Base-by-base conservation (phyloP, 2,888 invertebrate genomes). In the Harmothoe impar region DNA sequence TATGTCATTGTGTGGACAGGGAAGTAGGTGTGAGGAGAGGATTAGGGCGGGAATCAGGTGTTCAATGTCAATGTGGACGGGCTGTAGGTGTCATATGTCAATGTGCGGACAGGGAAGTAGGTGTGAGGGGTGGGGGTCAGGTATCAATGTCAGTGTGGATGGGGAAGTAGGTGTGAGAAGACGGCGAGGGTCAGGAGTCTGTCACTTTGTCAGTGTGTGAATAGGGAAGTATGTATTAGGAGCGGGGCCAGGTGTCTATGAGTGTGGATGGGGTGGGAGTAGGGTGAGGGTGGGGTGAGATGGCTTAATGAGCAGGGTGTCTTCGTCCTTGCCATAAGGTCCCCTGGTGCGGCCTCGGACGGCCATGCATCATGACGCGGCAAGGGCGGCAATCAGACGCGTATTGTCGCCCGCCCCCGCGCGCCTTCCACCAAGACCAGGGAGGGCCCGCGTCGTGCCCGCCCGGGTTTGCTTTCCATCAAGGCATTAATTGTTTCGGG, bases 401-500 rank as follows among this genome's bases (percentile, higher is more conserved):
- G 17, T 81, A 43, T 81, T 81, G 81, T 33, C 81, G 33, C 43
- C 81, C 81, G 81, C n/a, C 43, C 35, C 81, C 81, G 77, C 77
- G 29, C 29, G 35, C 23, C 81, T 15, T 35, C 81, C 81, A 23
- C 17, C 0, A 81, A 12, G 81, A 23, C 33, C 81, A 25, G 23
- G 81, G 23, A 20, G 81, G 35, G 33, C 81, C 81, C 35, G 35
- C 81, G 10, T 20, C 43, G 23, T 23, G 81, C 43, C 43, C 81
- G 3, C 35, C 35, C 33, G 81, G 81, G 81, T 43, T 33, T 81
- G 81, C 81, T 81, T 72, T 72, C 81, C 81, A 81, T 81, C 81
- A 81, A 43, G 35, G 23, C 81, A 81, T 81, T 81, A 81, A 81
- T 81, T 81, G 81, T 81, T 81, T 81, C 43, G 43, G 81, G 17